Evolutionary conservation across 1,140 invertebrate species (phyloP), one percentile per base, ranked within the genome.

Genomic region (Tachypleus tridentatus): DNA sequence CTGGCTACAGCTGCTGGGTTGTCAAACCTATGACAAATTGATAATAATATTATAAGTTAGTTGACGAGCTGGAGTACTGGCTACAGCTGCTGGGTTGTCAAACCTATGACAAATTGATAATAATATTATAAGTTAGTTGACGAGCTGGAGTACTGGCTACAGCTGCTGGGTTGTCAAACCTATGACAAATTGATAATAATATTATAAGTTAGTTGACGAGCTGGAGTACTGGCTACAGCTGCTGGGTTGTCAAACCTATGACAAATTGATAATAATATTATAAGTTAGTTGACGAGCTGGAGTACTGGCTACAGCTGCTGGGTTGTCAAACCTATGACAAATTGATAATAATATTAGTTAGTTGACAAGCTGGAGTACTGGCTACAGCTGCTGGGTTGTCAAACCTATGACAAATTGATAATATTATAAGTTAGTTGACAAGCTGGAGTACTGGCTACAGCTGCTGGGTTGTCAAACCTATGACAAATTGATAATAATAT

Each of bases 381-480:
- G 90, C 84, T 59, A 87, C 86, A 4, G 89, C 90, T 57, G 91
- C 91, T 8, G 92, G 92, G 82, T 95, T 95, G 82, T 94, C 91
- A 79, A 93, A 95, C 77, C 87, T 90, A 74, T 58, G 77, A 3
- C 10, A 3, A 56, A 47, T 56, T 4, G 3, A 29, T n/a, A n/a
- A n/a, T n/a, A 77, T 91, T 91, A 76, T 93, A 97, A 4, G 93
- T 95, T 60, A 98, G 79, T 75, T 97, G 92, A 66, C 92, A 84
- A 53, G 82, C 77, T 7, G 91, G 91, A 48, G 84, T 83, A 48
- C 81, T 75, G 9, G 90, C 84, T 59, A 87, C 86, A 4, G 89
- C 90, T 57, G 91, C 91, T 8, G 92, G 92, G 82, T 95, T 95
- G 82, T 94, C 91, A 79, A 93, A 95, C 77, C 87, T 90, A 74